Base-by-base conservation (phyloP, 2,113 vertebrate genomes). In the Oreocharis arfaki region DNA sequence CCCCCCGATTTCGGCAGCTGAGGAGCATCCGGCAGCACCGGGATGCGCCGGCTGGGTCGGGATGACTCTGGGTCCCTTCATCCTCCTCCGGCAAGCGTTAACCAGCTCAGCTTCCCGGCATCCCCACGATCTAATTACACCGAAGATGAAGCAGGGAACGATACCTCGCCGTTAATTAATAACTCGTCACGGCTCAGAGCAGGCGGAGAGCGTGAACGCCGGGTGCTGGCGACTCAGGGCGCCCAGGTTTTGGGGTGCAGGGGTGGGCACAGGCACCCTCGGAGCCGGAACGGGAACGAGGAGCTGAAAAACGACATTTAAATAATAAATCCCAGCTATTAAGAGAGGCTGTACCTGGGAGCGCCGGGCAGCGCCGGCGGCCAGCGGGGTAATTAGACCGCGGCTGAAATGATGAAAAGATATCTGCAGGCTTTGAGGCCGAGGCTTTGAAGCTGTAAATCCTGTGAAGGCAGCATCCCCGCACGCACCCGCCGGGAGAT, bases 341-440 rank as follows among this genome's bases (percentile, higher is more conserved):
- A 96, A 85, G 68, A 79, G 89, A 96, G 89, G 75, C 87, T 17
- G 84, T 95, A 96, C 96, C 93, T 95, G 95, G 83, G 87, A 96
- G 96, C 91, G 84, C 47, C 53, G 76, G 75, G 70, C 83, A 85
- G 83, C 37, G 67, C 89, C 80, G 63, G 93, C 84, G 89, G 91
- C 80, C 91, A 93, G 94, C 61, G 32, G 87, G 91, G 93, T 94
- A 96, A 97, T 96, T 97, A 96, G 94, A 96, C 87, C 93, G 59
- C 46, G 65, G 94, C 95, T 96, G 96, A 94, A 94, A 92, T 95
- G 96, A 97, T 97, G 95, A 97, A 96, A 97, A 96, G 96, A 94
- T 94, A 96, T 95, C 92, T 95, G 96, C 89, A 93, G 91, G 95
- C 96, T 97, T 96, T 97, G 96, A 97, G 96, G 96, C 95, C 46